Evolutionary conservation across 1,140 invertebrate species (phyloP), one percentile per base, ranked within the genome.

Genomic region (Drosophila athabasca): DNA sequence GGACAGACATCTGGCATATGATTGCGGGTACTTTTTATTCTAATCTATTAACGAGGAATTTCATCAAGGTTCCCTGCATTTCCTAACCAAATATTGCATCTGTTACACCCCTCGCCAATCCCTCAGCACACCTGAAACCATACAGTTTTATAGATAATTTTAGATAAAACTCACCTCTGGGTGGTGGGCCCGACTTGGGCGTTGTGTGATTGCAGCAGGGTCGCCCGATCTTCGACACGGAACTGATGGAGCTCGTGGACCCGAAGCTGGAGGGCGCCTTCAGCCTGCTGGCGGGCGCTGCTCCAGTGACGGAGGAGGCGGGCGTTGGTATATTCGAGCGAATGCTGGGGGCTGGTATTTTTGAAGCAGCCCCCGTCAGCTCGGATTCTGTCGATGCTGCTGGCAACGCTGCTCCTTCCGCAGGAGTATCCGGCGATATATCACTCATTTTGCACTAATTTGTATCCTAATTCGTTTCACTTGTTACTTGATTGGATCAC

Each of bases 141-240:
- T 5, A 39, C 1, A 39, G 4, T 2, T 24, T 39, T 9, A 15
- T 9, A 44, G 11, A 5, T 4, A 13, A 39, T 13, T 17, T 48
- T 19, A 15, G 22, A 6, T 11, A 9, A 0, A 64, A 81, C 88
- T 81, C 53, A 91, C 90, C 90, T 81, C 90, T 71, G 2, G 90
- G 90, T 39, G 90, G 90, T 22, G 90, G 90, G 1, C 90, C 90
- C 15, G 90, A 45, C 49, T 91, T 91, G 5, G 90, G 90, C 0
- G 85, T 68, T 9, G 76, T 74, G 43, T 90, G 90, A 9, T 81
- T 76, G 46, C 83, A 90, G 45, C 88, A 90, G 19, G 75, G 72
- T 19, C 90, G 70, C 7, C 90, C 90, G 52, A 90, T 90, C 70
- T 90, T 90, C 44, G 90, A 90, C 31, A 90, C 68, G 5, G 85